A percentile compares a stretch with the other conserved stretches of the same genome.
phyloP scores from a whole-genome alignment of 1,140 invertebrate species.

The Cyrtorhinus lividipennis region DNA sequence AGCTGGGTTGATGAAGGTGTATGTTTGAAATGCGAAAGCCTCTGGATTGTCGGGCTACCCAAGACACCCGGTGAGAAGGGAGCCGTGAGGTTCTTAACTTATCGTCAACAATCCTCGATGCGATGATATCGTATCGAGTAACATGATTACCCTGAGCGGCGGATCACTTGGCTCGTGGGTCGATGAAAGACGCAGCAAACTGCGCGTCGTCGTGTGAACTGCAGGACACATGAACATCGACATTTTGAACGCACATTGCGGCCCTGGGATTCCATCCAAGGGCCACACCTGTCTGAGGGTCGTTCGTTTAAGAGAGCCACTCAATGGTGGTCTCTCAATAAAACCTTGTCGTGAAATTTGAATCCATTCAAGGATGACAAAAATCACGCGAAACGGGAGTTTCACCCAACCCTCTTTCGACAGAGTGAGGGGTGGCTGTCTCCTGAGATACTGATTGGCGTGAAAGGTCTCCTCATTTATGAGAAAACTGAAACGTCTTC shows the following conservation, averaged over 20 bases:
- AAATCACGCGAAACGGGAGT: neutral
- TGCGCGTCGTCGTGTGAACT: slow-evolving; percentile 63
- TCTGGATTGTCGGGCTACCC: neutral
- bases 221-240: slow-evolving; percentile 67
- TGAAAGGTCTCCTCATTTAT: neutral
- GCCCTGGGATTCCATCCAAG: slow-evolving; percentile 34
- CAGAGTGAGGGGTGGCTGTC: neutral
- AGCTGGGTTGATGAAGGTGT: neutral
- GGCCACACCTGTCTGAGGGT: slow-evolving; percentile 44
- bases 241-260: slow-evolving; percentile 65
- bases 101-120: too few species aligned
- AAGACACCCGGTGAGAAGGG: neutral
- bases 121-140: too few species aligned
- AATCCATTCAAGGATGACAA: neutral
- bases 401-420: neutral
- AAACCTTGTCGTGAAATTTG: neutral
- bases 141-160: slow-evolving; percentile 36
- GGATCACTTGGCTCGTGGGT: slow-evolving; percentile 61
- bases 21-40: neutral
- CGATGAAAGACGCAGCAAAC: slow-evolving; percentile 72
- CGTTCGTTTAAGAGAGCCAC: slow-evolving; percentile 17
- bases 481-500: too few species aligned
- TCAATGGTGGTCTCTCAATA: neutral
- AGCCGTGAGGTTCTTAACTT: too few species aligned
- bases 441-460: neutral